Evolutionary conservation across 2,797 vertebrate genomes (phyloP), one percentile per base, ranked within the genome.

Genomic region (Channallabes apus): DNA sequence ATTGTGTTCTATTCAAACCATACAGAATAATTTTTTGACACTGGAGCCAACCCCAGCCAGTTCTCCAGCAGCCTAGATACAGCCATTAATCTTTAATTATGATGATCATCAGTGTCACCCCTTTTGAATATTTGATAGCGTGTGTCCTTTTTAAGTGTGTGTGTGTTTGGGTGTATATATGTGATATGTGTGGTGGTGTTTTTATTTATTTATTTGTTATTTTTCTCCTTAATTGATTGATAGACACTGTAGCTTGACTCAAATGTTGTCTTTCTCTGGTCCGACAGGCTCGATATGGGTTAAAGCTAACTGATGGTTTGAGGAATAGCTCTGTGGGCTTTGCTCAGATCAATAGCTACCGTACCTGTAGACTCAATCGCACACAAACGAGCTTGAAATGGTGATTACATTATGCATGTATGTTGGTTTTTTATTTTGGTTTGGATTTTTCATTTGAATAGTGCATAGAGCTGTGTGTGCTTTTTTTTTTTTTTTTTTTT

Each of bases 351-450:
- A 94, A 92, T 89, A 93, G 91, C 98, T 96, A 97, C 87, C 73
- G 73, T 87, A 85, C 97, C 97, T 94, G 96, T 99, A 99, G 96
- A 97, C 94, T 98, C 97, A 98, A 95, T 97, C 96, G 94, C 95
- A 96, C 96, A 97, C 96, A 96, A 96, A 96, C 96, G 94, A 97
- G 96, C 97, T 97, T 95, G 94, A 96, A 97, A 98, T 97, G 98
- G 98, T 98, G 98, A 99, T 98, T 99, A 99, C 97, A 96, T 54
- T 96, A 96, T 97, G 97, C 98, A 99, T 98, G 98, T 97, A 98
- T 94, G 97, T 99, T 97, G 95, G 91, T 96, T 96, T 96, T 54
- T 86, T 80, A 86, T 91, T 94, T 93, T 91, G 90, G 91, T 90
- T 91, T 94, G 90, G 83, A 90, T 88, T 92, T 94, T 90, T 86